phyloP scores from a whole-genome alignment of 2,797 vertebrate species.

The Semaprochilodus insignis region DNA sequence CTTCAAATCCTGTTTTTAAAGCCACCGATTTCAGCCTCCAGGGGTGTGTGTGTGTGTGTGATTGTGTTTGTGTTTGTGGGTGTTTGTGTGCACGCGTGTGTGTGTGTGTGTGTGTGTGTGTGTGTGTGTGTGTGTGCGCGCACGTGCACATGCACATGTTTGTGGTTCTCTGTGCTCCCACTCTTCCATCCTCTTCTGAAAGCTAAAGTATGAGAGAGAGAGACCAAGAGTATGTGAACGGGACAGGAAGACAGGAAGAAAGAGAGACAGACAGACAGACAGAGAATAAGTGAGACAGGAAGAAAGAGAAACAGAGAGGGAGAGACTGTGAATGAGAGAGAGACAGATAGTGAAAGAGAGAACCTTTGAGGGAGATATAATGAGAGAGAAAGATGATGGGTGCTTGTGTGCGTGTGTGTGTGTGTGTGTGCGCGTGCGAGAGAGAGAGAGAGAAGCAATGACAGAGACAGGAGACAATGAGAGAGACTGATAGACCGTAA shows the following conservation, averaged over 20 bases:
- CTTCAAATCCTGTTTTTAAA: constrained; percentile 15
- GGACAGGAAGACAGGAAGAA: not conserved
- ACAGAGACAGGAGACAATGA: too few relatives aligned
- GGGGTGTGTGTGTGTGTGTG: constrained; percentile 10
- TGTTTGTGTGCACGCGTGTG: not conserved
- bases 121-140: too few relatives aligned
- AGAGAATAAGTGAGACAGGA: not conserved
- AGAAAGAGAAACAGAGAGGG: not conserved
- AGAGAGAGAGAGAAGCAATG: too few relatives aligned
- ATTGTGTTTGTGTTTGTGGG: not conserved
- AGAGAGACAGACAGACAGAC: not conserved
- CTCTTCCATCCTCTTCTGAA: not conserved
- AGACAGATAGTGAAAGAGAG: not conserved
- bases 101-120: not conserved
- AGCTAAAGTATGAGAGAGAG: not conserved
- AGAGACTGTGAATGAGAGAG: not conserved
- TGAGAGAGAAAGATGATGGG: not conserved
- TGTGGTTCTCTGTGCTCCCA: not conserved
- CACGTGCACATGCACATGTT: not conserved
- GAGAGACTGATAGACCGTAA: not conserved
- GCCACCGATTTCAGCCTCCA: not conserved
- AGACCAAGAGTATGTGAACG: not conserved
- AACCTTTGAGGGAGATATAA: not conserved
- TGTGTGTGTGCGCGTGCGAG: too few relatives aligned
- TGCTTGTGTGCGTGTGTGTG: not conserved